Evolutionary conservation across 2,797 vertebrate species (phyloP).

Genomic region (Hydrolagus colliei): DNA sequence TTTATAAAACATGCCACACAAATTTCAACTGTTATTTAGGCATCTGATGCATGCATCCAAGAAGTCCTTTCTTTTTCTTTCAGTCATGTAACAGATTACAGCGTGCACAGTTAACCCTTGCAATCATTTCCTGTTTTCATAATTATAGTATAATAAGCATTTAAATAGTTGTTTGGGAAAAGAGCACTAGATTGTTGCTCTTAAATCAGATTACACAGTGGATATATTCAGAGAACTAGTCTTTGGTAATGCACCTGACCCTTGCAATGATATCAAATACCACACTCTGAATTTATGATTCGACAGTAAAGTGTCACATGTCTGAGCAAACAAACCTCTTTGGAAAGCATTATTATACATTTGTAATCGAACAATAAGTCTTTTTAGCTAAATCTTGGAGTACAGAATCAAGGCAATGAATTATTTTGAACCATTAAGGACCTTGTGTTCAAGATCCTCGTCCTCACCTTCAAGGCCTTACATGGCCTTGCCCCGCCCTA

Average conservation of each 20-base stretch:
- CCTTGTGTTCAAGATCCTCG: too few species aligned
- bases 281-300: neutral
- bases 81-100: neutral
- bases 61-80: neutral
- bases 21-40: neutral
- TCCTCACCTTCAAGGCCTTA: too few species aligned
- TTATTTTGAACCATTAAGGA: neutral
- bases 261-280: neutral
- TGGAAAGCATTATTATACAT: slow-evolving; percentile 12
- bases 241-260: slow-evolving; percentile 11
- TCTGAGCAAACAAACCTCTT: slow-evolving; percentile 19
- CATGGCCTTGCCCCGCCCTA: too few species aligned
- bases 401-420: neutral
- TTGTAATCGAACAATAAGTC: slow-evolving; percentile 1
- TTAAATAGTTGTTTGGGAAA: neutral
- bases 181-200: neutral
- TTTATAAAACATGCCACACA: neutral
- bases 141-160: slow-evolving; percentile 16
- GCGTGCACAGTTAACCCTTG: neutral
- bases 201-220: neutral
- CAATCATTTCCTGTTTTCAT: neutral
- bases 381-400: slow-evolving; percentile 17
- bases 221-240: neutral
- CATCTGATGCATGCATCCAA: neutral
- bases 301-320: slow-evolving; percentile 17